Percentiles rank a stretch among this genome's conserved stretches.
phyloP scores from a whole-genome alignment of 1,140 invertebrate genomes.

The Cotesia glomerata region DNA sequence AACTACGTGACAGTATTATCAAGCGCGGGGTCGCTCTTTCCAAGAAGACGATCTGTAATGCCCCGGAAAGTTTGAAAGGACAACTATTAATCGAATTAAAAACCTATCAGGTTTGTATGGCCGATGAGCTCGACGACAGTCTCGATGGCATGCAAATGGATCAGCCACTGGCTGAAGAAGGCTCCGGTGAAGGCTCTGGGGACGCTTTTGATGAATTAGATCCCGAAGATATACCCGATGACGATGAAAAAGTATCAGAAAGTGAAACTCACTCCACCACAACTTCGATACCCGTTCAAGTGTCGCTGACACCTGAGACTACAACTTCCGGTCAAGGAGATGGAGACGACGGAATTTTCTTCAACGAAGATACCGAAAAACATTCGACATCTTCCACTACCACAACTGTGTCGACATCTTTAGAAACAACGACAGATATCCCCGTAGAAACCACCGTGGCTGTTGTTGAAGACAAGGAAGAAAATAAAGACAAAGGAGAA shows the following conservation, averaged over 20 bases:
- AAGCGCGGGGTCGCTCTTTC: slow-evolving; percentile 44
- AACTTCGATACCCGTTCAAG: not conserved
- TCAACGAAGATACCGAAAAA: slow-evolving; percentile 42
- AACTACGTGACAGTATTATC: slow-evolving; percentile 44
- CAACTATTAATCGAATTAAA: slow-evolving; percentile 41
- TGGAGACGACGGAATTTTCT: slow-evolving; percentile 41
- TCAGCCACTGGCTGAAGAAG: slow-evolving; percentile 35
- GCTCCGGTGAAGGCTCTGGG: slow-evolving; percentile 37
- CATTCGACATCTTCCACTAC: slow-evolving; percentile 10
- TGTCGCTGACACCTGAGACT: not conserved
- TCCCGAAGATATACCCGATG: slow-evolving; percentile 15
- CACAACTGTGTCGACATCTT: not conserved
- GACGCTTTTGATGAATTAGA: slow-evolving; percentile 17
- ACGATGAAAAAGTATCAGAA: not conserved
- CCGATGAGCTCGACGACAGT: slow-evolving; percentile 47
- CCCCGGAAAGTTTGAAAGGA: slow-evolving; percentile 43
- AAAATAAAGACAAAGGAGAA: too few relatives aligned
- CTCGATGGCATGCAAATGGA: slow-evolving; percentile 53
- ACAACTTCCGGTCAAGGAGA: not conserved
- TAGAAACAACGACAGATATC: not conserved
- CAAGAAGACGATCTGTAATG: slow-evolving; percentile 45
- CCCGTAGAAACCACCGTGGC: not conserved
- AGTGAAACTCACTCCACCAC: slow-evolving; percentile 1
- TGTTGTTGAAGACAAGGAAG: too few relatives aligned
- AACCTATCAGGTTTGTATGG: slow-evolving; percentile 40